phyloP scores from a whole-genome alignment of 2,113 vertebrate genomes.

The Pao palembangensis region DNA sequence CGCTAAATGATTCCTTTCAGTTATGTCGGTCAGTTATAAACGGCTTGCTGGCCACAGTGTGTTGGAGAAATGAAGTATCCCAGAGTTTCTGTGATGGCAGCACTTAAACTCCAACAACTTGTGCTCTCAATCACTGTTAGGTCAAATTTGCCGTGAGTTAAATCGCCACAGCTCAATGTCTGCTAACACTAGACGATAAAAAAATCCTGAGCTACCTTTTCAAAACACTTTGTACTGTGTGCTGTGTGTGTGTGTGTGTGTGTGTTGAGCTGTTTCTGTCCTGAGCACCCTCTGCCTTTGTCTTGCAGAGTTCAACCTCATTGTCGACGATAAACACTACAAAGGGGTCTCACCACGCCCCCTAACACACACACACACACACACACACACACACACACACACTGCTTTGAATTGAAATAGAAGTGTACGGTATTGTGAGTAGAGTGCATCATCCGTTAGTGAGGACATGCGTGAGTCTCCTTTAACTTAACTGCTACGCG shows the following conservation, averaged over 20 bases:
- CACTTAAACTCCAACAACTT: too few species aligned
- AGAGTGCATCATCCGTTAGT: conserved; percentile 64
- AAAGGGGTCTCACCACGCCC: conserved; percentile 34
- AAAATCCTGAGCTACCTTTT: too few species aligned
- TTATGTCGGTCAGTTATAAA: too few species aligned
- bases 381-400: conserved; percentile 30
- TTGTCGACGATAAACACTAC: conserved; percentile 54
- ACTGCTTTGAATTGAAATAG: conserved; percentile 65
- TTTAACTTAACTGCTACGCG: too few species aligned
- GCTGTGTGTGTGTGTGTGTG: conserved; percentile 14
- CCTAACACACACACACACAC: conserved; percentile 14
- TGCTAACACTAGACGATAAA: too few species aligned
- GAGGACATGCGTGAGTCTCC: conserved; percentile 19
- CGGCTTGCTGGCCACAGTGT: too few species aligned
- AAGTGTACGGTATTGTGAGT: conserved; percentile 60
- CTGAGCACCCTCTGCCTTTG: conserved; percentile 57
- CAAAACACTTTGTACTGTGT: neutral
- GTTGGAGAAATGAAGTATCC: too few species aligned
- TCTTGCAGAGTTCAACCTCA: conserved; percentile 53
- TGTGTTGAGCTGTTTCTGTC: conserved; percentile 47
- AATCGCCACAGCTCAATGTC: too few species aligned
- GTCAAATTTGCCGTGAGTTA: too few species aligned
- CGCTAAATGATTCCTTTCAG: too few species aligned
- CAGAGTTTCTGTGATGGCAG: too few species aligned
- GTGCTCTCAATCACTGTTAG: too few species aligned